These are phyloP conservation scores for Mesocentrotus franciscanus DNA, from an alignment of 53 echinoderm and acorn worm species.

Conservation along the genomic window DNA sequence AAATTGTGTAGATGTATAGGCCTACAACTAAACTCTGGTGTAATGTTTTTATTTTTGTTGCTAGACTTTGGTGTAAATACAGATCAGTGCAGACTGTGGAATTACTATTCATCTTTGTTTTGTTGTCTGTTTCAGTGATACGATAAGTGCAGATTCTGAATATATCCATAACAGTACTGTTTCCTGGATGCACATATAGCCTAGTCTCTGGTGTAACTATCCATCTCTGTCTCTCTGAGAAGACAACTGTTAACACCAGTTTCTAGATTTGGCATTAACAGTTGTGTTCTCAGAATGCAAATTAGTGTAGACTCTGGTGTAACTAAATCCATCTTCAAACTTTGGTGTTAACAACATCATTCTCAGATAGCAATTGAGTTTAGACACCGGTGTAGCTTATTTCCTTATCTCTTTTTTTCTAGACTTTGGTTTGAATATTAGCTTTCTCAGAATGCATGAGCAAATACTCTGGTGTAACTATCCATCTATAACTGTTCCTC, in stretches of 20 bases:
- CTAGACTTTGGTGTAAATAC: too few relatives aligned
- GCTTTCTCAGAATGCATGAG: too few relatives aligned
- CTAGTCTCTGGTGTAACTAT: neutral
- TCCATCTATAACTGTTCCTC: neutral
- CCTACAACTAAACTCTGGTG: neutral
- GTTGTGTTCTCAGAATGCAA: neutral
- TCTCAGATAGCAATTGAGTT: neutral
- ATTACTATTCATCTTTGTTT: neutral
- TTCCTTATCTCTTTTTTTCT: too few relatives aligned
- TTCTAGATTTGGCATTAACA: neutral
- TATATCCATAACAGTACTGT: neutral
- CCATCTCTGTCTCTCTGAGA: neutral
- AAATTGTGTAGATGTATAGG: too few relatives aligned
- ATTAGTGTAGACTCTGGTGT: neutral
- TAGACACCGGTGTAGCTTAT: neutral
- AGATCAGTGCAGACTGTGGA: neutral
- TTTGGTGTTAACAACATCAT: too few relatives aligned
- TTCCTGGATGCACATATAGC: neutral
- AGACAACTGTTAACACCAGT: too few relatives aligned
- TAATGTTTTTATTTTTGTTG: neutral
- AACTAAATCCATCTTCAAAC: too few relatives aligned
- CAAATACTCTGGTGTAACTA: neutral
- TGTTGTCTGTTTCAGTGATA: neutral
- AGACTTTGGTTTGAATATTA: too few relatives aligned
- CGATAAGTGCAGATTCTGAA: neutral